Conservation (phyloP, 2,888 invertebrate species). For the Hyalella azteca region DNA sequence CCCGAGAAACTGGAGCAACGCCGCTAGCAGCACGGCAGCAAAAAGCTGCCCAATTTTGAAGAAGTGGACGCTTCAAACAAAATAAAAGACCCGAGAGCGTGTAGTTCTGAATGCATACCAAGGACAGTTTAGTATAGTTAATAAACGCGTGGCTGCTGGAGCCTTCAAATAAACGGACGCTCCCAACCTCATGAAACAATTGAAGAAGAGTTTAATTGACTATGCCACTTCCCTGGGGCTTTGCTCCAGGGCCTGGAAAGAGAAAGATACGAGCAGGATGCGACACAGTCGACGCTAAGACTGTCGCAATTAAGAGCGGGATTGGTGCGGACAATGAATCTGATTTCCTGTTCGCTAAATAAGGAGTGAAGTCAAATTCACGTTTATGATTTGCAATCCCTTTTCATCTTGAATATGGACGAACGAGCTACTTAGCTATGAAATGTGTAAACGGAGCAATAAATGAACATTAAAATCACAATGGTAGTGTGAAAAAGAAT, state of each 20-base stretch:
- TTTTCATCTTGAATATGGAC: too few relatives aligned
- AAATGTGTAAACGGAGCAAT: too few relatives aligned
- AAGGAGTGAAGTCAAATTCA: too few relatives aligned
- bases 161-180: background rate
- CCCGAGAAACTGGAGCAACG: slow-evolving; percentile 21
- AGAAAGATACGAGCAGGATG: slow-evolving; percentile 30
- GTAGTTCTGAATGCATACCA: slow-evolving; percentile 4
- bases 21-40: background rate
- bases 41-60: slow-evolving; percentile 20
- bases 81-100: background rate
- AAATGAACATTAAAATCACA: too few relatives aligned
- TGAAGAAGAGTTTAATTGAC: background rate
- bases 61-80: background rate
- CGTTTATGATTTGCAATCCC: too few relatives aligned
- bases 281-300: background rate
- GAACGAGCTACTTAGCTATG: too few relatives aligned
- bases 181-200: background rate
- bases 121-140: background rate
- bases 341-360: too few relatives aligned
- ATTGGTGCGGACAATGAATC: too few relatives aligned
- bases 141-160: slow-evolving; percentile 3
- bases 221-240: background rate
- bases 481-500: too few relatives aligned
- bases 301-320: background rate
- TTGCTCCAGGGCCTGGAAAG: background rate